Percentiles rank a stretch among this genome's conserved stretches.
Evolutionary conservation across 2,797 vertebrate species (phyloP).

Genomic region (Dallia pectoralis): DNA sequence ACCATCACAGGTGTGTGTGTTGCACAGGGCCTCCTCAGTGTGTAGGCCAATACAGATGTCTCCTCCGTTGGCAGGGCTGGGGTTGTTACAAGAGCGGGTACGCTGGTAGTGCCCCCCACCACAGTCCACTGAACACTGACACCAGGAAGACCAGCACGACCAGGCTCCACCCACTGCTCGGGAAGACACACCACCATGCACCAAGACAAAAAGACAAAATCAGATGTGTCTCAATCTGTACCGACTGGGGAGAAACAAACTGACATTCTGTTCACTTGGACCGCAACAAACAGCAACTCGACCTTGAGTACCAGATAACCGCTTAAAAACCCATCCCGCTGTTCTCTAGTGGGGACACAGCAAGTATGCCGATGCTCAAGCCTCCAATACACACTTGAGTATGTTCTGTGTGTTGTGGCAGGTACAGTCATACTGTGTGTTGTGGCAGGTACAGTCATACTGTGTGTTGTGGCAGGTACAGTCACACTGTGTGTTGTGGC

Average conservation of each 20-base stretch:
- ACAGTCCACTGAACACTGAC: constrained; percentile 91
- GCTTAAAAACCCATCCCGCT: not conserved
- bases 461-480: not conserved
- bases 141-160: constrained; percentile 99
- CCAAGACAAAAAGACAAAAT: constrained; percentile 17
- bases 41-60: constrained; percentile 98
- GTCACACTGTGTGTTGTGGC: too few relatives aligned
- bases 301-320: not conserved
- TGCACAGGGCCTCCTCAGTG: constrained; percentile 96
- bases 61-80: constrained; percentile 80
- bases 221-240: not conserved
- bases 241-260: not conserved
- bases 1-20: constrained; percentile 94
- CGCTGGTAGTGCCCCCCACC: constrained; percentile 96
- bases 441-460: not conserved
- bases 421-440: too few relatives aligned
- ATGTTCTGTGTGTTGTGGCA: not conserved
- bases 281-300: constrained; percentile 17
- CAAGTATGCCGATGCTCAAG: not conserved
- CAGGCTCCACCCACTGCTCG: constrained; percentile 87
- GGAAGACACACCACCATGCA: constrained; percentile 34
- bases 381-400: not conserved
- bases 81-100: constrained; percentile 91
- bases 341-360: not conserved
- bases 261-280: not conserved